Evolutionary conservation across 2,797 vertebrate genomes (phyloP).

Genomic region (Erethizon dorsatum): DNA sequence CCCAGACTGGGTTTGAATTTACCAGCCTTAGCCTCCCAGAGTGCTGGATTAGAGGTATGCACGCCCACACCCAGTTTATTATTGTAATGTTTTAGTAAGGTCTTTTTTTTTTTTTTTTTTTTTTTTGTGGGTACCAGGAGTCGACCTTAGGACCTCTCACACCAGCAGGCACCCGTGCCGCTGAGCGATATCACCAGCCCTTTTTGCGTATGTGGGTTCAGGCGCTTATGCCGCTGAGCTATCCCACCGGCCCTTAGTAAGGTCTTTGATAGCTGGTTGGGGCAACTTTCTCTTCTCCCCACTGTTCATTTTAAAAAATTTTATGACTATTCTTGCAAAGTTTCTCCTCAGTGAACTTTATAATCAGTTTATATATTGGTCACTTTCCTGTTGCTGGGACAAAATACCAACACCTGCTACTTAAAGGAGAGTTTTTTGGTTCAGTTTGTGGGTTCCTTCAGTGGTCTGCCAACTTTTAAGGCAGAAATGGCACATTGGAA

Average conservation of each 20-base stretch:
- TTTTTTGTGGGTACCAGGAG: no score
- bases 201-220: no score
- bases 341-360: neutral
- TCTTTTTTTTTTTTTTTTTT: no score
- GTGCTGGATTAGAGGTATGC: neutral
- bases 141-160: no score
- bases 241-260: neutral
- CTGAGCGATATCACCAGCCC: no score
- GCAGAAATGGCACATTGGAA: neutral
- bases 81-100: neutral
- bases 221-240: no score
- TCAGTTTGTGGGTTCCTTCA: neutral
- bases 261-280: neutral
- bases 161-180: no score
- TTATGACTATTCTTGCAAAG: neutral
- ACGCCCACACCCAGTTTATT: neutral
- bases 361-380: neutral
- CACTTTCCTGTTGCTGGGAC: neutral
- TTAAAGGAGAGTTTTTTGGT: neutral
- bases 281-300: neutral
- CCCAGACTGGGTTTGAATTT: neutral
- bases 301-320: neutral
- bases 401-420: neutral
- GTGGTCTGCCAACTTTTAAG: neutral
- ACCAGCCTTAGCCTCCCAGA: neutral